Conservation (phyloP, 1,140 invertebrate genomes). For the Cotesia typhae region DNA sequence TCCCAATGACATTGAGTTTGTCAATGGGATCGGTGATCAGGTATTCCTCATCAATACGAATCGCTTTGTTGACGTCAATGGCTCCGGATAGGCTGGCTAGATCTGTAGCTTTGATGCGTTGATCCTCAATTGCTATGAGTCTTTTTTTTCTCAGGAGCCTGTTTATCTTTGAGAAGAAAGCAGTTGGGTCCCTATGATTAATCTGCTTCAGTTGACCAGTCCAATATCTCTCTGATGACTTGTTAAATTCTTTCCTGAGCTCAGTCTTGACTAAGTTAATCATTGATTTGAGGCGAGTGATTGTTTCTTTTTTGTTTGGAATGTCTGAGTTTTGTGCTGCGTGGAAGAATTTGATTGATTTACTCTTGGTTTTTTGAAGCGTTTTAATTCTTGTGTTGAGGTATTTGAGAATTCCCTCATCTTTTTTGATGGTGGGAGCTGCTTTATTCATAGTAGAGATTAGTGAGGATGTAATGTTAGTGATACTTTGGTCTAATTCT, state of each 20-base stretch:
- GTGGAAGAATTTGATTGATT: slow-evolving; percentile 1
- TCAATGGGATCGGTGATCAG: slow-evolving; percentile 22
- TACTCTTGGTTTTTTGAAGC: slow-evolving; percentile 23
- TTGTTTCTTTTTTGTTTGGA: too few relatives aligned
- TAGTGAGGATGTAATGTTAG: background rate
- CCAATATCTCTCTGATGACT: slow-evolving; percentile 7
- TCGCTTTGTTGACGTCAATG: background rate
- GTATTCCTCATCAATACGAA: slow-evolving; percentile 2
- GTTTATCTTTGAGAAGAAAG: slow-evolving; percentile 28
- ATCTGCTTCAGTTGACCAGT: slow-evolving; percentile 5
- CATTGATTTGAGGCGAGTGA: background rate
- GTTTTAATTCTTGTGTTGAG: slow-evolving; percentile 23
- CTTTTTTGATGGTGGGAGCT: background rate
- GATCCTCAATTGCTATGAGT: slow-evolving; percentile 10
- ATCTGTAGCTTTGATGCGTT: slow-evolving; percentile 23
- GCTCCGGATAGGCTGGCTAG: background rate
- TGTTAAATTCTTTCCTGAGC: slow-evolving; percentile 11
- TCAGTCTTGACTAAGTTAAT: background rate
- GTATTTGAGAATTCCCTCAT: slow-evolving; percentile 15
- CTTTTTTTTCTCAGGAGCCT: slow-evolving; percentile 20
- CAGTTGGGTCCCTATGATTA: slow-evolving; percentile 4
- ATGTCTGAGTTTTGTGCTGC: slow-evolving; percentile 1
- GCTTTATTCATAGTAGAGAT: slow-evolving; percentile 3
- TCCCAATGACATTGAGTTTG: slow-evolving; percentile 27
- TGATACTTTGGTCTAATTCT: slow-evolving; percentile 20